phyloP scores from a whole-genome alignment of 2,797 vertebrate genomes.

The Hirundo rustica region DNA sequence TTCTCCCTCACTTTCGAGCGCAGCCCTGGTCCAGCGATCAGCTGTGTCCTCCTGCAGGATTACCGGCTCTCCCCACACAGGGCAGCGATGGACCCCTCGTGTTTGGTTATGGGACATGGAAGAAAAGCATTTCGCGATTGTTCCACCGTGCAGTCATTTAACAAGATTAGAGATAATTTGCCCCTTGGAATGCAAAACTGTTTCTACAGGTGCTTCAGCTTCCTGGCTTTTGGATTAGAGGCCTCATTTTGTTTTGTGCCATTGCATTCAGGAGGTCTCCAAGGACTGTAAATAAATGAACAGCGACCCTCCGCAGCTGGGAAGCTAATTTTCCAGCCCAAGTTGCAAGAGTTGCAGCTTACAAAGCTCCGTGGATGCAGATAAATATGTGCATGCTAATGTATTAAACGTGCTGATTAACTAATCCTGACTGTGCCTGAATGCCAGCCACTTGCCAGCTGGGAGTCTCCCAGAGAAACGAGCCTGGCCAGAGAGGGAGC shows the following conservation, averaged over 20 bases:
- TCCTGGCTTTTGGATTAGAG: slow-evolving; percentile 72
- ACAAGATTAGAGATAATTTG: slow-evolving; percentile 72
- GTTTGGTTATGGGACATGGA: slow-evolving; percentile 57
- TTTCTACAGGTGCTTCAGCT: slow-evolving; percentile 73
- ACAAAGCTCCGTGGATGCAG: slow-evolving; percentile 42
- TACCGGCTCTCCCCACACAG: background rate
- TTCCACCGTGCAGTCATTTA: slow-evolving; percentile 59
- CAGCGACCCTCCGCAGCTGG: slow-evolving; percentile 53
- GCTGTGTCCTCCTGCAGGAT: slow-evolving; percentile 58
- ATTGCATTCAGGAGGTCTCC: slow-evolving; percentile 61
- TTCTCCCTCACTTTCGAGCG: slow-evolving; percentile 33
- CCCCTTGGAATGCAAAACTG: slow-evolving; percentile 72
- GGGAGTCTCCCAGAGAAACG: background rate
- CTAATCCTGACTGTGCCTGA: background rate
- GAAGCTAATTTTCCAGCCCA: slow-evolving; percentile 57
- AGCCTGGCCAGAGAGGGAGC: background rate
- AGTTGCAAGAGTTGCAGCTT: slow-evolving; percentile 27
- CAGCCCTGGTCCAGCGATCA: slow-evolving; percentile 45
- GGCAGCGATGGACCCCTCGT: slow-evolving; percentile 34
- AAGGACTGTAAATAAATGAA: slow-evolving; percentile 68
- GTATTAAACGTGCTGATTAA: slow-evolving; percentile 24
- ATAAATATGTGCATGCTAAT: slow-evolving; percentile 41
- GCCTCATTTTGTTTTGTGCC: slow-evolving; percentile 63
- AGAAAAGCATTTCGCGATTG: slow-evolving; percentile 60
- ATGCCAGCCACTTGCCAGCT: background rate